Evolutionary conservation across 2,113 vertebrate species (phyloP).

Genomic region (Trogon melanurus): DNA sequence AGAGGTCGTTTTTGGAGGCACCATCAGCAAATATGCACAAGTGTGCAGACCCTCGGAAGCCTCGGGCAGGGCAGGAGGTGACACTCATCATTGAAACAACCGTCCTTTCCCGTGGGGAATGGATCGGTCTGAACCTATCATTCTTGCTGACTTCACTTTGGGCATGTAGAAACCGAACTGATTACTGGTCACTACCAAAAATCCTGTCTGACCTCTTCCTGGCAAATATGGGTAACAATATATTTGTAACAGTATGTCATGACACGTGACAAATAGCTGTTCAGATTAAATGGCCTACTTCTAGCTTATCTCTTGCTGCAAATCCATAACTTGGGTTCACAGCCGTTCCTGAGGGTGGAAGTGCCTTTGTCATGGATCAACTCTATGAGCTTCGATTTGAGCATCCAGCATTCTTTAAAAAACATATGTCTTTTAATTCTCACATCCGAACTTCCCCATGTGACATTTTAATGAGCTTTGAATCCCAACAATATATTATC

Average conservation of each 20-base stretch:
- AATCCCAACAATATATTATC: background rate
- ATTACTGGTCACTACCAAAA: background rate
- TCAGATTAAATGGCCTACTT: background rate
- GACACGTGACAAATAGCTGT: background rate
- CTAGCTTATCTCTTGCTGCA: accelerated
- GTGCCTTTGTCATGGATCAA: background rate
- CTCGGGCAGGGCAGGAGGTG: background rate
- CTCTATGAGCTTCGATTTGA: background rate
- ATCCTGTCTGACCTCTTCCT: background rate
- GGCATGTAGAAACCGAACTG: background rate
- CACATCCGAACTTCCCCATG: background rate
- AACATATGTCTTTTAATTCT: background rate
- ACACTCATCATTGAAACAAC: background rate
- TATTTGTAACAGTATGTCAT: background rate
- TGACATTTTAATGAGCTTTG: background rate
- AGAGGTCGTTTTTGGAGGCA: background rate
- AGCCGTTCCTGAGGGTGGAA: background rate
- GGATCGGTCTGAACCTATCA: background rate
- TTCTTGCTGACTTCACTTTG: background rate
- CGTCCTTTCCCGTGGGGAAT: background rate
- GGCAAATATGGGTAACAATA: background rate
- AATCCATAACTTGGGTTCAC: accelerated
- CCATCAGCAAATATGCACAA: background rate
- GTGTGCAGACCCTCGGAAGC: background rate
- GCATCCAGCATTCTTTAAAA: background rate